Base-by-base conservation (phyloP, 1,140 invertebrate species). In the Brachionus rotundiformis region DNA sequence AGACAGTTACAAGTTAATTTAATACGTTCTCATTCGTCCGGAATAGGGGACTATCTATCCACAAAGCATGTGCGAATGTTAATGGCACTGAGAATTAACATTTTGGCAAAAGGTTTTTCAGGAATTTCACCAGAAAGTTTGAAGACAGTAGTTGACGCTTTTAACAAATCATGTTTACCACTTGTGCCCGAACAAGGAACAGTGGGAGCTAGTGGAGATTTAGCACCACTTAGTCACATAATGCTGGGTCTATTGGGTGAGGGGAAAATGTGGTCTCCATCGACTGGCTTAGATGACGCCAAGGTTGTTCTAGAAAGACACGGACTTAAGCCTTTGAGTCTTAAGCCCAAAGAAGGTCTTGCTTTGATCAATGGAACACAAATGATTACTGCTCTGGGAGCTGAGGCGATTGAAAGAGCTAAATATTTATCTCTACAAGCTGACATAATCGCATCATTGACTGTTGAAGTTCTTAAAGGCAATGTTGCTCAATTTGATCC, bases 341-440 rank as follows among this genome's bases (percentile, higher is more conserved):
- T 92, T n/a, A 88, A 89, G 77, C 89, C 91, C 11, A 93, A 93
- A 89, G 92, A 93, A 85, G 92, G 92, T 16, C 84, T 93, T 25
- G 91, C 92, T 11, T 85, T 93, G 73, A 92, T 93, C 83, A 93
- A 93, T 86, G 92, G 92, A 75, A 93, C 92, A 13, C 92, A 93
- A 85, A 87, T 93, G 59, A 93, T 93, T 54, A 91, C 92, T 29
- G 90, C 92, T 19, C 86, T 93, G 41, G 92, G 92, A 33, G 90
- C 91, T 13, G 91, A 92, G 87, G 89, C 91, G 11, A 87, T 92
- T 3, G 91, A 92, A 84, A 86, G 92, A 83, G 91, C 92, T 0
- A 88, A 88, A 36, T 88, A 88, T 33, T 90, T 92, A 49, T 91
- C 91, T 0, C 86, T 89, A 65, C 92, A 93, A 85, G 92, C 92